Evolutionary conservation across 2,888 invertebrate genomes (phyloP), one percentile per base, ranked within the genome.

Genomic region (Scaptomyza reducta): DNA sequence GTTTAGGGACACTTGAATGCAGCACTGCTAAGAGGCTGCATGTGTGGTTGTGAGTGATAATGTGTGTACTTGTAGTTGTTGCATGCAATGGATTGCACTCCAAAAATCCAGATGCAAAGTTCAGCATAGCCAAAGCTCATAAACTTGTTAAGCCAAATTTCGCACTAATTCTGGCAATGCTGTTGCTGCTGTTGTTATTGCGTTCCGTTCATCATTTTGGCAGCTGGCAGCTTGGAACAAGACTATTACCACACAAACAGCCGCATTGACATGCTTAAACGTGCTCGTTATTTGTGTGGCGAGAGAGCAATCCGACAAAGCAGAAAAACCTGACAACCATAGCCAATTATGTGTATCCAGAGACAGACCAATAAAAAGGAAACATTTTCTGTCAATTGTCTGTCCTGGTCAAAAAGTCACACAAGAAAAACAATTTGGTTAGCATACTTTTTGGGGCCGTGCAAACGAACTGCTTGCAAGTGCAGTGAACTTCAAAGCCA

Each of bases 71-170:
- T 22, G 22, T 22, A 22, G 16, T 31, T 2, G 38, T 40, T 10
- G 7, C 56, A 47, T 16, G n/a, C 33, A 4, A 31, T 14, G 35
- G 60, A 35, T 50, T 31, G 57, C 61, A 77, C 74, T 74, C 57
- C 14, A 68, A 65, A 68, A 70, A 60, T 67, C 59, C 41, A 57
- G 76, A 81, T 69, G 71, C 77, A 68, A 7, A 44, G 60, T 74
- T 56, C 58, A 40, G n/a, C 44, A 47, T 49, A 53, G 54, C 54
- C 56, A 46, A 62, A 67, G 53, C 79, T 77, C 85, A 81, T 79
- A 82, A 79, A 64, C 82, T 79, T 72, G 85, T 77, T 81, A 85
- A 72, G 75, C 60, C 63, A 66, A 77, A 81, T 79, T 74, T 71
- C 68, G 55, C n/a, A 44, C 55, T 50, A 62, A 62, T 45, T 38